Evolutionary conservation across 2,888 invertebrate species (phyloP), one percentile per base, ranked within the genome.

Genomic region (Agriopis aurantiaria): DNA sequence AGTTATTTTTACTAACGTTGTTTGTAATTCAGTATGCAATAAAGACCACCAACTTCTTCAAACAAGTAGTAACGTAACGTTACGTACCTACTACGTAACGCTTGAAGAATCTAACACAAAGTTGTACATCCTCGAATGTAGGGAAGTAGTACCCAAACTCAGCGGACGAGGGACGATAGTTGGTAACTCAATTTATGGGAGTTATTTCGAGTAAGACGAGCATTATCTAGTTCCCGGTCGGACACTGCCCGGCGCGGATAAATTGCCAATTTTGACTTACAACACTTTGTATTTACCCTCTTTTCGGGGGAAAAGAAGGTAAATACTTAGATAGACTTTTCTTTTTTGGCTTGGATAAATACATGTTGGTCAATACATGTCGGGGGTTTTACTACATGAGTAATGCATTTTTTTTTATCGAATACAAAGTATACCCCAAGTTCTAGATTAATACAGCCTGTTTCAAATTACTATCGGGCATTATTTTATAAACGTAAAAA

Each of bases 191-290:
- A 90, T 90, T 90, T 90, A 88, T 85, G 84, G 76, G 78, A 86
- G 88, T 87, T 88, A 89, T 88, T 90, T 87, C 83, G 83, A 83
- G 71, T 79, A 75, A 79, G 82, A 82, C 80, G 83, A 83, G 85
- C 86, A 87, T 89, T 89, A 89, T 88, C 88, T 88, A 83, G 84
- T 82, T 76, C 74, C 77, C 76, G 79, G 69, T 69, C 72, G 78
- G 79, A 76, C 80, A 78, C 75, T 80, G 78, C 70, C 73, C 76
- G 66, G 76, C 73, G 73, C 77, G 84, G 84, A 86, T 89, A 91
- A 91, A 91, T 91, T 91, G 91, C 74, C 90, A 91, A 91, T 90
- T 90, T 90, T 88, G 85, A 88, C 86, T 87, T 86, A 87, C 85
- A 86, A 78, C 83, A 79, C 76, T 84, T 85, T 79, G 68, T 73